Evolutionary conservation across 2,888 invertebrate species (phyloP), one percentile per base, ranked within the genome.

Genomic region (Latrodectus hesperus): DNA sequence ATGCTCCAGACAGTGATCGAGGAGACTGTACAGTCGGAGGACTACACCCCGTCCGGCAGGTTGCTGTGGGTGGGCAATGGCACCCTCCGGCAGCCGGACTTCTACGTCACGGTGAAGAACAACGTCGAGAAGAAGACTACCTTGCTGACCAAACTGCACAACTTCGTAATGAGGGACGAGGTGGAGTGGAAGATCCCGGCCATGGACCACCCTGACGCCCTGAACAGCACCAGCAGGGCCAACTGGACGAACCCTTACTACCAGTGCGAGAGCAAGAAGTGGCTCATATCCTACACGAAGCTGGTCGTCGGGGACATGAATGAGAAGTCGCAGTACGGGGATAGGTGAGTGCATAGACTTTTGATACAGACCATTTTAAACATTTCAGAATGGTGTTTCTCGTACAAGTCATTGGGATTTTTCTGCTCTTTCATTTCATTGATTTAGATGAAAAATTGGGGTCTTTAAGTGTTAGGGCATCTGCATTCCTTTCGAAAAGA

Each of bases 271-370:
- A 94, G 94, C 52, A 94, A 94, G 90, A 94, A 95, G 89, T 97
- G 97, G 97, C 93, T 97, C 90, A 93, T 97, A 75, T 96, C 97
- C 5, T 97, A 97, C 92, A 96, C 96, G 90, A 95, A 96, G 49
- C 78, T 90, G 83, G 85, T 89, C 16, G 76, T 88, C 6, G 55
- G 76, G 11, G 81, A 74, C 9, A 10, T 55, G 9, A 71, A 86
- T 22, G 81, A 80, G n/a, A 77, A 70, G 22, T 55, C 14, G 12
- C 75, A 38, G 12, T 5, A 17, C 51, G 70, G 75, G 9, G 70
- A 71, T 12, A 70, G 80, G 78, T 85, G 52, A 78, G 73, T 67
- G 38, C 38, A 38, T 22, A 22, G 22, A 22, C 22, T 22, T 22
- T 22, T 22, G 22, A 22, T 22, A 1, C 0, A 22, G 22, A 22